phyloP scores from a whole-genome alignment of 1,140 invertebrate genomes.

The Cydia fagiglandana region DNA sequence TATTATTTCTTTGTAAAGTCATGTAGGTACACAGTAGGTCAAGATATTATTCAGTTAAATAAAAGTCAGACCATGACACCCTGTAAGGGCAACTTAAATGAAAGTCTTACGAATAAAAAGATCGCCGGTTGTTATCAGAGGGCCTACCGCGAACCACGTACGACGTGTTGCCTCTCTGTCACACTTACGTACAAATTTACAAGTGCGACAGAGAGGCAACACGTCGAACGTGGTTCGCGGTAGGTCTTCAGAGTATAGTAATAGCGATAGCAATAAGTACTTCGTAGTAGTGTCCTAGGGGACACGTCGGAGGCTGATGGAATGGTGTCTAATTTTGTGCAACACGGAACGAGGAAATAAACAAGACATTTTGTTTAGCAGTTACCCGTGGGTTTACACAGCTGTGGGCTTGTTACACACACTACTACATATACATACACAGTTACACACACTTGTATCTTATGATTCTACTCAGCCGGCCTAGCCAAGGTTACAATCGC shows the following conservation, averaged over 20 bases:
- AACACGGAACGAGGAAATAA: slow-evolving; percentile 28
- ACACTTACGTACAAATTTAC: too few species aligned
- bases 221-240: too few species aligned
- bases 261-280: slow-evolving; percentile 7
- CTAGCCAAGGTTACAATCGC: too few species aligned
- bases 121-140: neutral
- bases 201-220: too few species aligned
- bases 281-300: neutral
- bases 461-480: neutral
- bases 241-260: neutral
- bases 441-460: neutral
- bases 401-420: neutral
- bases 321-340: slow-evolving; percentile 31
- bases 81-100: too few species aligned
- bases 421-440: neutral
- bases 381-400: slow-evolving; percentile 20
- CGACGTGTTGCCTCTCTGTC: too few species aligned
- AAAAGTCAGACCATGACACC: too few species aligned
- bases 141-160: too few species aligned
- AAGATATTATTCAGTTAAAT: too few species aligned
- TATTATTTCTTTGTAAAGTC: too few species aligned
- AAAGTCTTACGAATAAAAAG: too few species aligned
- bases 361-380: slow-evolving; percentile 32
- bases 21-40: too few species aligned
- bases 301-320: slow-evolving; percentile 24